Percentiles rank a stretch among this genome's conserved stretches.
Evolutionary conservation across 1,140 invertebrate species (phyloP).

Genomic region (Drosophila ficusphila): DNA sequence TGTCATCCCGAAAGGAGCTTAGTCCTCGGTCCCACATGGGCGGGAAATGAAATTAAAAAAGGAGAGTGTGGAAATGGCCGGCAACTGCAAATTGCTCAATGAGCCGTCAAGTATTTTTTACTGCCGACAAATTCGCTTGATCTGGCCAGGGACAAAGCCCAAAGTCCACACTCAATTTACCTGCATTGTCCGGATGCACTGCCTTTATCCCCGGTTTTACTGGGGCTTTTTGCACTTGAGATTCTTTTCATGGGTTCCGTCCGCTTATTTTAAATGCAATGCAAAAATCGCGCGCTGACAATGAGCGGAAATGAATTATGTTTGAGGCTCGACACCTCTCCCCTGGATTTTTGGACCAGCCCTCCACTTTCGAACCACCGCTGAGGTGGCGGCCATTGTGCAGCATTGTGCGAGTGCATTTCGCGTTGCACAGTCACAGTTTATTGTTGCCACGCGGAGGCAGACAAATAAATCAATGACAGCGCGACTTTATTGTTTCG

Average conservation of each 20-base stretch:
- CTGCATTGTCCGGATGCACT: constrained; percentile 67
- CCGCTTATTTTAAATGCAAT: constrained; percentile 72
- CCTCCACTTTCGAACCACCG: constrained; percentile 42
- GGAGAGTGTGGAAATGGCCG: background rate
- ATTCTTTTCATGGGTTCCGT: constrained; percentile 43
- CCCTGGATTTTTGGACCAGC: background rate
- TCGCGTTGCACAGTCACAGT: constrained; percentile 61
- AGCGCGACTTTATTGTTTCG: constrained; percentile 82
- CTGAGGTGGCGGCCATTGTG: constrained; percentile 62
- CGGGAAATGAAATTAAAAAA: background rate
- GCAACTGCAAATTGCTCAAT: constrained; percentile 59
- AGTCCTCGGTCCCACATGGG: background rate
- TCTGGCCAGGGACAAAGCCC: constrained; percentile 35
- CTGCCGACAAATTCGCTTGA: constrained; percentile 51
- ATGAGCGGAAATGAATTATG: constrained; percentile 83
- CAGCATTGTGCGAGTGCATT: constrained; percentile 81
- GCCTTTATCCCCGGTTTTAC: background rate
- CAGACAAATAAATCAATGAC: constrained; percentile 83
- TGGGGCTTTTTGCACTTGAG: constrained; percentile 64
- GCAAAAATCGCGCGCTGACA: constrained; percentile 72
- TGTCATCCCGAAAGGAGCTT: constrained; percentile 61
- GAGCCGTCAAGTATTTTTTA: constrained; percentile 49
- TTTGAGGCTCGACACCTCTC: constrained; percentile 47
- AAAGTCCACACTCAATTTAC: constrained; percentile 75
- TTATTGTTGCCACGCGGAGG: constrained; percentile 76